Conservation (phyloP, 92 coral and sea anemone species). For the Porites divaricata region DNA sequence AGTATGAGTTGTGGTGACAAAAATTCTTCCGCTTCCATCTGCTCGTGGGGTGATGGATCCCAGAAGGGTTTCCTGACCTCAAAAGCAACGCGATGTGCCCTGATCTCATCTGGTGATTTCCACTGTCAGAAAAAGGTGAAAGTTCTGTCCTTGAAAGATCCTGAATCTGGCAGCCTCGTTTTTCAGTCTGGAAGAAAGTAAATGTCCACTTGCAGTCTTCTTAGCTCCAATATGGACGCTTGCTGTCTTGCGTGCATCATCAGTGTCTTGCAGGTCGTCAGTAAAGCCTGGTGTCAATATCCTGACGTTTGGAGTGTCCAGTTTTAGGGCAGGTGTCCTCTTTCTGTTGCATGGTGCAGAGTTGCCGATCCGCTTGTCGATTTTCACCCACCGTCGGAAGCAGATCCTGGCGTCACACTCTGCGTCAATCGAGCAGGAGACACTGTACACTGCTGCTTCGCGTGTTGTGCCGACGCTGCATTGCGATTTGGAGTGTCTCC, state of each 20-base stretch:
- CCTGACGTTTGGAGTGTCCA: no score
- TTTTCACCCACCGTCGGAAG: no score
- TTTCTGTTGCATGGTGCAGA: no score
- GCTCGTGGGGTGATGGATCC: neutral
- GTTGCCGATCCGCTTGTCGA: no score
- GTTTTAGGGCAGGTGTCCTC: no score
- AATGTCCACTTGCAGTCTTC: slow-evolving; percentile 27
- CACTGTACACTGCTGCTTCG: no score
- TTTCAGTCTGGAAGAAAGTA: slow-evolving; percentile 48
- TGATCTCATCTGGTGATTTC: slow-evolving; percentile 13
- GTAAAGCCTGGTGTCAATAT: neutral
- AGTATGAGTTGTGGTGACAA: neutral
- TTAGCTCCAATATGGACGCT: slow-evolving; percentile 37
- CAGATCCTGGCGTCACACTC: no score
- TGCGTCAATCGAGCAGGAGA: no score
- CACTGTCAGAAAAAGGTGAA: slow-evolving; percentile 62
- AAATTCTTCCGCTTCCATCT: slow-evolving; percentile 20
- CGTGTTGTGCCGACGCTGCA: no score
- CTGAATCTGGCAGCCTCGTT: slow-evolving; percentile 48
- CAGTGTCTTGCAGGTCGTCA: slow-evolving; percentile 21
- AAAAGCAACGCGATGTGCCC: slow-evolving; percentile 15
- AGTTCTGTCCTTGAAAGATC: slow-evolving; percentile 33
- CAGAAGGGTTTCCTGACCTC: slow-evolving; percentile 38
- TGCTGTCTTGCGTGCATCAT: slow-evolving; percentile 45
- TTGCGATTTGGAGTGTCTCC: no score